Evolutionary conservation across 1,140 invertebrate species (phyloP).

Genomic region (Paralvinella palmiformis): DNA sequence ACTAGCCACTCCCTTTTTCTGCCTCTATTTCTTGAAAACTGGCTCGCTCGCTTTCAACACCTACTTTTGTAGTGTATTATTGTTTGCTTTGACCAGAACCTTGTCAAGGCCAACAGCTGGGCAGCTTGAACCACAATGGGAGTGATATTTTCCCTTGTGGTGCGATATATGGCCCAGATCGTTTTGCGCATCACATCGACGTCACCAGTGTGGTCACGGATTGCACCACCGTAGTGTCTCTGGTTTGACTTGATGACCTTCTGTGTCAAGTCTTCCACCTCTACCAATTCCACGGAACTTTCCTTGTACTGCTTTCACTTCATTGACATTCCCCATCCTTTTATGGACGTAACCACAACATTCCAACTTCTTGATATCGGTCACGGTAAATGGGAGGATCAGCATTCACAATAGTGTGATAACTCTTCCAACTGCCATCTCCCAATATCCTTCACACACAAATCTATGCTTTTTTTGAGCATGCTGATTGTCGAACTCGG

Average conservation of each 20-base stretch:
- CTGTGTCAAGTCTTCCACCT: slow-evolving; percentile 1
- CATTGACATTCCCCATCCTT: not conserved
- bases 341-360: slow-evolving; percentile 8
- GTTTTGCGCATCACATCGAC: slow-evolving; percentile 1
- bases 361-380: slow-evolving; percentile 1
- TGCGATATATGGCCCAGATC: slow-evolving; percentile 8
- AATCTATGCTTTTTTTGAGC: too few relatives aligned
- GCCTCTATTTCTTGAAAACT: not conserved
- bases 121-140: not conserved
- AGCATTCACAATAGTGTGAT: not conserved
- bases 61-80: not conserved
- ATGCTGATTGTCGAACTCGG: too few relatives aligned
- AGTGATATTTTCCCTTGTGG: not conserved
- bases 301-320: not conserved
- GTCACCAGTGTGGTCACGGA: slow-evolving; percentile 1
- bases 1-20: slow-evolving; percentile 2
- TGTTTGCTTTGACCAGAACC: not conserved
- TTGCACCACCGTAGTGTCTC: slow-evolving; percentile 7
- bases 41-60: not conserved
- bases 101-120: not conserved
- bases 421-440: too few relatives aligned
- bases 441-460: too few relatives aligned
- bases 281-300: slow-evolving; percentile 2
- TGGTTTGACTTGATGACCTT: slow-evolving; percentile 1
- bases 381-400: not conserved